Percentiles rank a stretch among this genome's conserved stretches.
Conservation (phyloP, 2,797 vertebrate species). For the Sarcophilus harrisii region DNA sequence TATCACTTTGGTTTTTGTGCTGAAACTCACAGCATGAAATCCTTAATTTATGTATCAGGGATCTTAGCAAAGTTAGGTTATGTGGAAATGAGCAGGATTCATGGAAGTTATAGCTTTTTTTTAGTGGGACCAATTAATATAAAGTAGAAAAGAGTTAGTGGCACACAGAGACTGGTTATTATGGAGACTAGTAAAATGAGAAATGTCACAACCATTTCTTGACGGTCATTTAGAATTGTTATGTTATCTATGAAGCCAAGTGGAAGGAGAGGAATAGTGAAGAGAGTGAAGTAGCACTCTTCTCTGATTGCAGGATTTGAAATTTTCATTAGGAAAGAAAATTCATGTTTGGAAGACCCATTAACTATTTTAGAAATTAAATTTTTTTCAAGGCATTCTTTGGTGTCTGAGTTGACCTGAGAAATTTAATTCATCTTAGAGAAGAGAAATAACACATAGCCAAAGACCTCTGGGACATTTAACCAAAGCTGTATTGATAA, state of each 20-base stretch:
- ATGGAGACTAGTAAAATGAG: background rate
- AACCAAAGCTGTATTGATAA: background rate
- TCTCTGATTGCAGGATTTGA: constrained; percentile 63
- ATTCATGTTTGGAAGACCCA: constrained; percentile 6
- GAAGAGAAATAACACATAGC: background rate
- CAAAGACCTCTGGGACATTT: background rate
- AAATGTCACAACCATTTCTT: background rate
- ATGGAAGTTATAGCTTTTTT: background rate
- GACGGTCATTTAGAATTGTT: constrained; percentile 69
- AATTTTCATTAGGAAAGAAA: constrained; percentile 3
- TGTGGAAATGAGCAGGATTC: background rate
- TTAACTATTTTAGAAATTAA: constrained; percentile 64
- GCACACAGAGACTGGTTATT: background rate
- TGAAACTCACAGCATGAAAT: background rate
- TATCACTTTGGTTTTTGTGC: background rate
- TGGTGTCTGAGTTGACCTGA: background rate
- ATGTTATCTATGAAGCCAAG: constrained; percentile 72
- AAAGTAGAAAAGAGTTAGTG: background rate
- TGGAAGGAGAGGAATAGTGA: constrained; percentile 63
- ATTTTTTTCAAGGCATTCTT: background rate
- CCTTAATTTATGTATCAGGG: background rate
- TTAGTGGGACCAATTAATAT: background rate
- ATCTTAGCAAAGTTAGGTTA: background rate
- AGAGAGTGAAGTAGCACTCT: constrained; percentile 48
- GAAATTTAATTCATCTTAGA: background rate